phyloP scores from a whole-genome alignment of 2,113 vertebrate genomes.

The Psittacula cyanocephala region DNA sequence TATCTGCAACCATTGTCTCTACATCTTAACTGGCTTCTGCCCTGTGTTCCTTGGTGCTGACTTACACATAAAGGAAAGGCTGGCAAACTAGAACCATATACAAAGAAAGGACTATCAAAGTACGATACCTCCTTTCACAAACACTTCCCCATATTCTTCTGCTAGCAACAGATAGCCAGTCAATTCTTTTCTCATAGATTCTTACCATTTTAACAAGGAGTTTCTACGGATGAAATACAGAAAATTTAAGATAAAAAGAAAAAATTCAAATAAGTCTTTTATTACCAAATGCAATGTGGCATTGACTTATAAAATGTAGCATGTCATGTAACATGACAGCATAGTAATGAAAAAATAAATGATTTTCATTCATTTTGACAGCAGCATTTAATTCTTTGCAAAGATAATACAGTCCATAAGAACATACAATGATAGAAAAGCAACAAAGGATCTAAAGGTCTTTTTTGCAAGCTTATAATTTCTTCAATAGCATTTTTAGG shows the following conservation, averaged over 20 bases:
- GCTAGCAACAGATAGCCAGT: constrained; percentile 79
- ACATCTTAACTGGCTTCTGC: neutral
- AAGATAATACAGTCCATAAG: neutral
- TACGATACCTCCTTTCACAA: constrained; percentile 80
- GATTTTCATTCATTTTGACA: neutral
- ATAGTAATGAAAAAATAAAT: neutral
- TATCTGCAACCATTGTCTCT: neutral
- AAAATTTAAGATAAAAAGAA: neutral
- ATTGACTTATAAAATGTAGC: neutral
- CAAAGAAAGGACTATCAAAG: neutral
- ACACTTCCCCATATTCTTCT: constrained; percentile 83
- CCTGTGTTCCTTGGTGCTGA: neutral
- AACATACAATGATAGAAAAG: neutral
- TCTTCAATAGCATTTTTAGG: neutral
- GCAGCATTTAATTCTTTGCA: neutral
- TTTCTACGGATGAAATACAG: constrained; percentile 65
- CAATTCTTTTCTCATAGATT: constrained; percentile 71
- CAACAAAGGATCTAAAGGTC: neutral
- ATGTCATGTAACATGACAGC: neutral
- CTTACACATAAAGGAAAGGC: neutral
- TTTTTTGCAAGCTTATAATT: neutral
- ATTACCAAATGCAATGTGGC: neutral
- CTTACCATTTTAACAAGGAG: constrained; percentile 65
- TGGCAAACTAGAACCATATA: neutral
- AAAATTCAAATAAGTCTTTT: neutral